Conservation (phyloP, 2,113 vertebrate species). For the Picathartes gymnocephalus region DNA sequence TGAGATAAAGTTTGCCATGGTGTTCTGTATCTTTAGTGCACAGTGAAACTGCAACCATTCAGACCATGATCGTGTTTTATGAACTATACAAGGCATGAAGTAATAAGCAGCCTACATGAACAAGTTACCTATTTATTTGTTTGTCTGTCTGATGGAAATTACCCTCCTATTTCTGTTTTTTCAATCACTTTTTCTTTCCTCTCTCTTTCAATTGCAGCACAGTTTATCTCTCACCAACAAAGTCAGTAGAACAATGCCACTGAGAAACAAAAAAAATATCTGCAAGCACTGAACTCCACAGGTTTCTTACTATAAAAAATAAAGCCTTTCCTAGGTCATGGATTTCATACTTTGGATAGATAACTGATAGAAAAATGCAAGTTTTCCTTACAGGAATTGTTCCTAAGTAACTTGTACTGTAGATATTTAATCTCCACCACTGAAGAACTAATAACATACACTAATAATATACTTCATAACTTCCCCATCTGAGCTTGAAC, state of each 20-base stretch:
- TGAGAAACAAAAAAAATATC: not conserved
- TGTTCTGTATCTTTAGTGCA: not conserved
- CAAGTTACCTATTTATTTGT: not conserved
- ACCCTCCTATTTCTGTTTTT: not conserved
- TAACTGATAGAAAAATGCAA: not conserved
- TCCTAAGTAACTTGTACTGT: not conserved
- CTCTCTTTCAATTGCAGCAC: not conserved
- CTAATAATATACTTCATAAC: not conserved
- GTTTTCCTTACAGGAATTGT: not conserved
- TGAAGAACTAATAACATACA: not conserved
- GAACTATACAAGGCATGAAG: not conserved
- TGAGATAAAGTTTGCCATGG: not conserved
- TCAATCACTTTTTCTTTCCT: not conserved
- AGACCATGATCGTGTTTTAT: not conserved
- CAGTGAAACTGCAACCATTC: not conserved
- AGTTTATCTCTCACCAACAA: not conserved
- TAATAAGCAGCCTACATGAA: not conserved
- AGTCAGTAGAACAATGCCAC: not conserved
- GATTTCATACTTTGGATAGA: not conserved
- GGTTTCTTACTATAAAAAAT: not conserved
- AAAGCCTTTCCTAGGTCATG: not conserved
- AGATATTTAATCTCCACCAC: not conserved
- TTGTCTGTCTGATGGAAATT: not conserved
- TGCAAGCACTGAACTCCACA: not conserved
- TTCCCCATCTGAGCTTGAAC: not conserved